A percentile compares a stretch with the other conserved stretches of the same genome.
phyloP scores from a whole-genome alignment of 1,140 invertebrate species.

The Anagrus nilaparvatae region DNA sequence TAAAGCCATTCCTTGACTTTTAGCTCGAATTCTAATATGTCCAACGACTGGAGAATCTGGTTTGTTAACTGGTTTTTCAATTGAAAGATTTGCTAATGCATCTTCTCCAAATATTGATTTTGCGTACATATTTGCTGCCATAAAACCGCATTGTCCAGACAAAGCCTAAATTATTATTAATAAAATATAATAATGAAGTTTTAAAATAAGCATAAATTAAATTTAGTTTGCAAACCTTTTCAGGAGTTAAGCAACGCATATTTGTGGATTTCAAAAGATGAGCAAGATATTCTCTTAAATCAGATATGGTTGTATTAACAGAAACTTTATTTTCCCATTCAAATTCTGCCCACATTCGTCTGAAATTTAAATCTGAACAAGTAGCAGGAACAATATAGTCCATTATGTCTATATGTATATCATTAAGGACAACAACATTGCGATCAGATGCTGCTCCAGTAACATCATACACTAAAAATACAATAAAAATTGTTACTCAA shows the following conservation, averaged over 20 bases:
- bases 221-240: no score
- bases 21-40: slow-evolving; percentile 94
- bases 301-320: slow-evolving; percentile 89
- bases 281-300: slow-evolving; percentile 85
- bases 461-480: slow-evolving; percentile 79
- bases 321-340: slow-evolving; percentile 99
- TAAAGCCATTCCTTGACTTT: slow-evolving; percentile 98
- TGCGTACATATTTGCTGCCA: slow-evolving; percentile 99
- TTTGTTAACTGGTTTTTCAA: slow-evolving; percentile 88
- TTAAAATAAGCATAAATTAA: no score
- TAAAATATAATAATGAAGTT: no score
- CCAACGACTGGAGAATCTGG: slow-evolving; percentile 83
- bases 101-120: slow-evolving; percentile 99
- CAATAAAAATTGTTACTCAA: no score
- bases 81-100: slow-evolving; percentile 94
- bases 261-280: slow-evolving; percentile 93
- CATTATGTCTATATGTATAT: slow-evolving; percentile 99
- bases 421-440: slow-evolving; percentile 96
- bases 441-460: slow-evolving; percentile 85
- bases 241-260: slow-evolving; percentile 97
- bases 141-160: slow-evolving; percentile 94
- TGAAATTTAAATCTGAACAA: slow-evolving; percentile 91
- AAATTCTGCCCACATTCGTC: slow-evolving; percentile 99
- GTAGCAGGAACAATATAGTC: slow-evolving; percentile 98
- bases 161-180: slow-evolving; percentile 73